Evolutionary conservation across 2,888 invertebrate genomes (phyloP).

Genomic region (Lydus trimaculatus): DNA sequence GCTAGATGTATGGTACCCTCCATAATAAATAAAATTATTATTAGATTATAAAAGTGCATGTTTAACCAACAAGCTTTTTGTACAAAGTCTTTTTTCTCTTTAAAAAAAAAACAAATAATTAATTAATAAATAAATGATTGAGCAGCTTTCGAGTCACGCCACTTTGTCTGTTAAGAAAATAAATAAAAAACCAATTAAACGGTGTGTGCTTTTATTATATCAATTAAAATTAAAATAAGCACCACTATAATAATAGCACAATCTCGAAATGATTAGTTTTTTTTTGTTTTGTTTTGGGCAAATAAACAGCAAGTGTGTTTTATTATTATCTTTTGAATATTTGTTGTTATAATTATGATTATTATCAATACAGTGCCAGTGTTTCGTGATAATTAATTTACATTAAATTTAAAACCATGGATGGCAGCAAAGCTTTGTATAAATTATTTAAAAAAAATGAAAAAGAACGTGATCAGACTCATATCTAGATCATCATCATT

Average conservation of each 20-base stretch:
- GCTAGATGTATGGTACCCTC: constrained; percentile 62
- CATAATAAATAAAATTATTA: constrained; percentile 56
- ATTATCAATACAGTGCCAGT: constrained; percentile 30
- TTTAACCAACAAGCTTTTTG: constrained; percentile 60
- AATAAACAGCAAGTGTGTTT: constrained; percentile 45
- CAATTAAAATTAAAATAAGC: neutral
- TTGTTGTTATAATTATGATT: too few species aligned
- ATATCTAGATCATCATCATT: constrained; percentile 17
- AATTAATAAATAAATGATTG: constrained; percentile 35
- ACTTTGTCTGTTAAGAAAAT: constrained; percentile 20
- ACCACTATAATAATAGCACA: constrained; percentile 21
- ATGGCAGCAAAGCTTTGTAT: constrained; percentile 50
- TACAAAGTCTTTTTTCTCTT: constrained; percentile 58
- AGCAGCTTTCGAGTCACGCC: constrained; percentile 47
- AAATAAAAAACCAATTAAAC: neutral
- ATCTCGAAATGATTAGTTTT: constrained; percentile 10
- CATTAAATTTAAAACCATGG: constrained; percentile 56
- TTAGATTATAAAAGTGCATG: constrained; percentile 60
- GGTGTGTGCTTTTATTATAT: constrained; percentile 8
- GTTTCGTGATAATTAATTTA: constrained; percentile 39
- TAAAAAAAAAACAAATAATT: neutral
- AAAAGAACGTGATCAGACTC: constrained; percentile 15
- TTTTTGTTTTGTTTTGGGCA: too few species aligned
- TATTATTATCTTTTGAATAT: constrained; percentile 29
- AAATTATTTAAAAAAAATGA: constrained; percentile 26